Evolutionary conservation across 2,888 invertebrate genomes (phyloP).

Genomic region (Oxyscelio sp.): DNA sequence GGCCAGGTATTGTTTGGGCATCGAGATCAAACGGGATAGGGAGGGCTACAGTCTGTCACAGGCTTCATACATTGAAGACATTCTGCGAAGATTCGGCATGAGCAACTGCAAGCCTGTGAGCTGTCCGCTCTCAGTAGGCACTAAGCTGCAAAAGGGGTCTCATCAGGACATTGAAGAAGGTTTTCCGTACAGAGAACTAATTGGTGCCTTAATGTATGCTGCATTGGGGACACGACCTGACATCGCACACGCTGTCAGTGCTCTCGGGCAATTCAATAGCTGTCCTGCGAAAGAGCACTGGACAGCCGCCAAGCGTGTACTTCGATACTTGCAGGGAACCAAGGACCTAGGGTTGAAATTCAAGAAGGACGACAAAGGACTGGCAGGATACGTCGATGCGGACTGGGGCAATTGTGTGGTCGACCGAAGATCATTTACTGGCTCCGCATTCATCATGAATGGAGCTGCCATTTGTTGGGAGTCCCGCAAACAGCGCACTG

Average conservation of each 20-base stretch:
- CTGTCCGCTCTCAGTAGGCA: conserved; percentile 70
- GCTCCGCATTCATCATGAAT: background rate
- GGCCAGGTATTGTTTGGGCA: too few species aligned
- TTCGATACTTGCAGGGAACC: conserved; percentile 38
- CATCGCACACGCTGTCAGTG: too few species aligned
- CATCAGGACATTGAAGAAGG: background rate
- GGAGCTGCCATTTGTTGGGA: conserved; percentile 4
- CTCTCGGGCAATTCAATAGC: conserved; percentile 65
- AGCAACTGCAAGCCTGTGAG: conserved; percentile 76
- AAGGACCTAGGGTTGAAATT: background rate
- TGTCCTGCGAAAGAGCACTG: conserved; percentile 34
- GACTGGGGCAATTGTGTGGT: conserved; percentile 5
- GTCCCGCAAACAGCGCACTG: too few species aligned
- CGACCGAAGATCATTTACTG: conserved; percentile 18
- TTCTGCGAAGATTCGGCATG: conserved; percentile 79
- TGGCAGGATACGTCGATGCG: conserved; percentile 10
- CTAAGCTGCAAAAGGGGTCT: background rate
- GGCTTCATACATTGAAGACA: conserved; percentile 74
- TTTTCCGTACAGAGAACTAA: conserved; percentile 48
- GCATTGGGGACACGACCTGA: conserved; percentile 60
- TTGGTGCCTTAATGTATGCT: conserved; percentile 67
- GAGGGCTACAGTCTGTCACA: conserved; percentile 37
- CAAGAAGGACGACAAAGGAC: background rate
- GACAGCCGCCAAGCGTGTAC: conserved; percentile 55
- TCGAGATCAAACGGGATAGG: conserved; percentile 61